phyloP scores from a whole-genome alignment of 2,113 vertebrate species.

The Melanerpes aurifrons region DNA sequence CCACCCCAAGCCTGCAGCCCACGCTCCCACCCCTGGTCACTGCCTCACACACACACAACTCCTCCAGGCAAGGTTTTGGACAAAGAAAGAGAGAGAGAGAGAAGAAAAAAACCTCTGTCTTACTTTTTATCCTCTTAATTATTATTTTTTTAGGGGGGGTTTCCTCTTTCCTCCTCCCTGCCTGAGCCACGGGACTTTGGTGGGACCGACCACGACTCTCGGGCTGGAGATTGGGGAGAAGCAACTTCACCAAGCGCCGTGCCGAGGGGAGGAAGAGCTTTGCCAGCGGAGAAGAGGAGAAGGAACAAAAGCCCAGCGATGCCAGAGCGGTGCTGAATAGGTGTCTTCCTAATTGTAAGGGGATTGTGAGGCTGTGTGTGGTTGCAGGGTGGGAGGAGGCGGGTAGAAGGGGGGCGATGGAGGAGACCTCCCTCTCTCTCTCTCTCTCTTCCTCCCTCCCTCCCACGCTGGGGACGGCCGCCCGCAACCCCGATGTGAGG shows the following conservation, averaged over 20 bases:
- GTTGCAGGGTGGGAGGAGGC: slow-evolving; percentile 49
- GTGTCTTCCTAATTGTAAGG: slow-evolving; percentile 51
- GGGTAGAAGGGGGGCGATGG: slow-evolving; percentile 56
- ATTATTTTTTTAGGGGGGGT: not conserved
- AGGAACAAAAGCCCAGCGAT: slow-evolving; percentile 61
- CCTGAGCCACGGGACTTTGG: slow-evolving; percentile 23
- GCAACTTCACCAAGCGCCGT: not conserved
- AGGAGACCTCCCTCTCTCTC: slow-evolving; percentile 40
- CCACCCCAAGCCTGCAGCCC: accelerated
- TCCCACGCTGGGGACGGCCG: slow-evolving; percentile 46
- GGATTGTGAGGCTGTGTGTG: slow-evolving; percentile 30
- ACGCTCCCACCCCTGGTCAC: not conserved
- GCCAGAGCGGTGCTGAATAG: slow-evolving; percentile 42
- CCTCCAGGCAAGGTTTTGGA: slow-evolving; percentile 42
- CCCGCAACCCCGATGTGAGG: slow-evolving; percentile 59
- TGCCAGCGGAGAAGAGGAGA: slow-evolving; percentile 8
- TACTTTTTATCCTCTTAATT: not conserved
- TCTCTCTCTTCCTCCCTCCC: slow-evolving; percentile 27
- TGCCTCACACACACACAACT: not conserved
- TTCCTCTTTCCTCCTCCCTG: not conserved
- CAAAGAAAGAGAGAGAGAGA: slow-evolving; percentile 55
- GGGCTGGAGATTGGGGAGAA: not conserved
- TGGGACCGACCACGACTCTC: not conserved
- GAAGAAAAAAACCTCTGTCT: not conserved
- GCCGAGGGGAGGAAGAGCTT: not conserved